These are phyloP conservation scores for Pao palembangensis DNA, from an alignment of 2,113 vertebrate genomes.

Conservation along the genomic window DNA sequence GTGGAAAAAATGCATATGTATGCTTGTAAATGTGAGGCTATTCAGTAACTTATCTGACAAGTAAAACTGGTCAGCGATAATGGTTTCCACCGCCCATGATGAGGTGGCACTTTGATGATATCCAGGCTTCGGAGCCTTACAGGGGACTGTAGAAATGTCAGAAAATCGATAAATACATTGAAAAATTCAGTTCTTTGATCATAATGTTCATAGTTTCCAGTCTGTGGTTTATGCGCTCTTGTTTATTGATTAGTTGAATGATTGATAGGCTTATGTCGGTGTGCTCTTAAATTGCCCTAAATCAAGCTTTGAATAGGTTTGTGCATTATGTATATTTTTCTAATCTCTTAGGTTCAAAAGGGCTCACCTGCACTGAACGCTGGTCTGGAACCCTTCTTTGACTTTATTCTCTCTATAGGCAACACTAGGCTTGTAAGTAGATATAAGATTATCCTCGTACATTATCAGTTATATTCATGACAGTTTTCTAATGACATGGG, in stretches of 20 bases:
- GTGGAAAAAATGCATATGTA: too few species aligned
- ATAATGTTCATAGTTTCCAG: too few species aligned
- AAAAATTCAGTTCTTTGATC: too few species aligned
- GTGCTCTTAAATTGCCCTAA: too few species aligned
- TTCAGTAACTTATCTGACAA: background rate
- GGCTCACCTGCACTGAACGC: conserved; percentile 87
- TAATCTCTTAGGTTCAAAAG: conserved; percentile 79
- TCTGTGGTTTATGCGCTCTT: too few species aligned
- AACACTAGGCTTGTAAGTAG: conserved; percentile 80
- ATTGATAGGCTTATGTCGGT: too few species aligned
- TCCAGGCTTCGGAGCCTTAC: background rate
- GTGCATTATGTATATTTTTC: background rate
- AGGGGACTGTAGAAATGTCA: background rate
- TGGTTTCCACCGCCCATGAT: conserved; percentile 42
- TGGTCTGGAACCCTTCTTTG: conserved; percentile 93
- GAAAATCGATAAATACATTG: background rate
- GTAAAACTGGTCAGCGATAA: background rate
- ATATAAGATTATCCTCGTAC: background rate
- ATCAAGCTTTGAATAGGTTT: background rate
- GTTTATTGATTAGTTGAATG: too few species aligned
- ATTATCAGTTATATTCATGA: too few species aligned
- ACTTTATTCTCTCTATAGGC: conserved; percentile 93
- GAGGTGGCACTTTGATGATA: conserved; percentile 58
- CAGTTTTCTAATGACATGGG: too few species aligned
- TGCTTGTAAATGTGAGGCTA: background rate